phyloP scores from a whole-genome alignment of 2,888 invertebrate genomes.

The Drosophila multiciliata region DNA sequence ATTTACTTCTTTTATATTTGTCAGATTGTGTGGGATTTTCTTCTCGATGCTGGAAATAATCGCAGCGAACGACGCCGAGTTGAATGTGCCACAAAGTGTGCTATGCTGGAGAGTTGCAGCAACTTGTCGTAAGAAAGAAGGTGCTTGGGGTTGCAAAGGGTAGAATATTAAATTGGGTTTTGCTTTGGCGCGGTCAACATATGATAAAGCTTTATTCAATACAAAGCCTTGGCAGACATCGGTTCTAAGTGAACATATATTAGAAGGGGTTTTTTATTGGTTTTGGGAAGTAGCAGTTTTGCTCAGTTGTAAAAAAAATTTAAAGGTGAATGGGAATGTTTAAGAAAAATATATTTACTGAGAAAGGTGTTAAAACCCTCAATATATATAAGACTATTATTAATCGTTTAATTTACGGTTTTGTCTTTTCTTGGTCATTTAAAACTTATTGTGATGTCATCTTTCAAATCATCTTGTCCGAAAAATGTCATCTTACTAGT shows the following conservation, averaged over 20 bases:
- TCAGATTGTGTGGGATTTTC: constrained; percentile 30
- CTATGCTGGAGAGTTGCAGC: constrained; percentile 10
- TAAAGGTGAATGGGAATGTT: background rate
- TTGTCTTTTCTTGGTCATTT: background rate
- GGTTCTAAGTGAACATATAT: background rate
- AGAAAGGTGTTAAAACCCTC: background rate
- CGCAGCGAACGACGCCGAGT: constrained; percentile 24
- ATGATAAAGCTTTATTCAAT: constrained; percentile 10
- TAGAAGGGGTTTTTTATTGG: background rate
- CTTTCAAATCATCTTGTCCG: background rate
- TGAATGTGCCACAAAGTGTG: constrained; percentile 58
- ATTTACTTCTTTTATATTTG: constrained; percentile 41
- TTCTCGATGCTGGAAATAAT: constrained; percentile 50
- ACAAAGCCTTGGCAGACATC: constrained; percentile 11
- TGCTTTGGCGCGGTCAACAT: constrained; percentile 10
- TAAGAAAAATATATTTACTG: background rate
- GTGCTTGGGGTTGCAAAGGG: background rate
- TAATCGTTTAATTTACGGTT: no score
- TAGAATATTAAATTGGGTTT: constrained; percentile 31
- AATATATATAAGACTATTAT: background rate
- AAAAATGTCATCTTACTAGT: background rate
- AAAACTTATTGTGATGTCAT: background rate
- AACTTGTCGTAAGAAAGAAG: constrained; percentile 5
- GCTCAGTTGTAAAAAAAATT: background rate
- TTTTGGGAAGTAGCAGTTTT: background rate